Base-by-base conservation (phyloP, 1,140 invertebrate genomes). In the Episyrphus balteatus region DNA sequence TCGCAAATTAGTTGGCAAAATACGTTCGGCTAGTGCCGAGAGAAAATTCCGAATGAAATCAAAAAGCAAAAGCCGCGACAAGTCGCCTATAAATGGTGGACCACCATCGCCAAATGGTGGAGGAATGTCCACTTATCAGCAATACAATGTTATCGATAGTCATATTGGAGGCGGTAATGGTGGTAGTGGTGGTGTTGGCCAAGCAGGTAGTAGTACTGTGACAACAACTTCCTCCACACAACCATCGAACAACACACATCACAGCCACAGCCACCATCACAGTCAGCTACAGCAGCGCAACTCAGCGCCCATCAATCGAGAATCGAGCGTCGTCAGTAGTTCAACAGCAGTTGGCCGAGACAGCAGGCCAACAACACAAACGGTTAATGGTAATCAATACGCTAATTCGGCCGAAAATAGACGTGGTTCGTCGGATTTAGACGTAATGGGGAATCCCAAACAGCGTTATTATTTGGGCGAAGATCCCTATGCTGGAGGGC, bases 401-500 rank as follows among this genome's bases (percentile, higher is more conserved):
- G 42, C 44, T 9, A 50, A 39, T 19, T 55, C 59, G 8, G 57
- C 55, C 1, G 58, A 61, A 33, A 14, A 42, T 46, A 39, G 49
- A 42, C 26, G 43, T 12, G 36, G 38, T 38, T 50, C 49, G 11
- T 46, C 46, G 7, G 31, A 38, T 18, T 37, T 39, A 39, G 55
- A 62, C 31, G 49, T 70, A 15, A 70, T 73, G 5, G 61, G 66
- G 1, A 71, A 69, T 50, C 81, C 81, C 0, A 68, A 80, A 37
- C 82, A 85, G 56, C 77, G 81, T 46, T 89, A 86, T 66, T 88
- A 89, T 61, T 72, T 88, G 33, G 85, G 85, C 11, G 84, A 88
- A 68, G 84, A 88, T 73, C 84, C 85, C 5, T 87, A 85, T 62
- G 81, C 77, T 26, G 83, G 83, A 46, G 84, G 80, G 59, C 83